Percentiles rank a stretch among this genome's conserved stretches.
These are phyloP conservation scores for Agrotis exclamationis DNA, from an alignment of 2,888 invertebrate genomes.

Conservation along the genomic window DNA sequence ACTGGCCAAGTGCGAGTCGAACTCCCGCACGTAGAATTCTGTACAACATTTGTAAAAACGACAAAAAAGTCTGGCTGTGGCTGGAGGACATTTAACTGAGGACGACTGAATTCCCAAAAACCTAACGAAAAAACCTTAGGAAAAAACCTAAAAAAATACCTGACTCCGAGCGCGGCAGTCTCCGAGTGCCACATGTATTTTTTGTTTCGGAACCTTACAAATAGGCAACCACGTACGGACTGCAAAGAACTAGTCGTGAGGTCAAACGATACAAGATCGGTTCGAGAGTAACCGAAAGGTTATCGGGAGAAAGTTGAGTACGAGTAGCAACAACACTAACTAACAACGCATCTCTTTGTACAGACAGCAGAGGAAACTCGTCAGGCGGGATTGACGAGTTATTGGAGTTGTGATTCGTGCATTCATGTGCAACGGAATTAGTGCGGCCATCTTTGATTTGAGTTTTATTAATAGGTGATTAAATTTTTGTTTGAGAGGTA, in stretches of 20 bases:
- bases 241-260: constrained; percentile 72
- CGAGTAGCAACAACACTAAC: constrained; percentile 50
- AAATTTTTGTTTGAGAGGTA: constrained; percentile 3
- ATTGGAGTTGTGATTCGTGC: constrained; percentile 35
- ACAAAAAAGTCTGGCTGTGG: too few species aligned
- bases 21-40: too few species aligned
- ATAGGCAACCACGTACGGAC: constrained; percentile 72
- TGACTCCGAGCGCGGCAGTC: too few species aligned
- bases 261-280: constrained; percentile 78
- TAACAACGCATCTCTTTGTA: constrained; percentile 77
- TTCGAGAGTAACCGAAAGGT: constrained; percentile 80
- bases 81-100: too few species aligned
- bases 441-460: constrained; percentile 26
- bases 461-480: constrained; percentile 17
- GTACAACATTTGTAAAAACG: too few species aligned
- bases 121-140: too few species aligned
- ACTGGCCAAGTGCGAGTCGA: too few species aligned
- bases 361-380: constrained; percentile 45
- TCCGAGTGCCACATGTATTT: too few species aligned
- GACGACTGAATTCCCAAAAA: too few species aligned
- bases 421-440: constrained; percentile 43
- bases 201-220: too few species aligned
- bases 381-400: constrained; percentile 52
- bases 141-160: too few species aligned
- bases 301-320: constrained; percentile 83